phyloP scores from a whole-genome alignment of 2,113 vertebrate genomes.

The Sus scrofa region DNA sequence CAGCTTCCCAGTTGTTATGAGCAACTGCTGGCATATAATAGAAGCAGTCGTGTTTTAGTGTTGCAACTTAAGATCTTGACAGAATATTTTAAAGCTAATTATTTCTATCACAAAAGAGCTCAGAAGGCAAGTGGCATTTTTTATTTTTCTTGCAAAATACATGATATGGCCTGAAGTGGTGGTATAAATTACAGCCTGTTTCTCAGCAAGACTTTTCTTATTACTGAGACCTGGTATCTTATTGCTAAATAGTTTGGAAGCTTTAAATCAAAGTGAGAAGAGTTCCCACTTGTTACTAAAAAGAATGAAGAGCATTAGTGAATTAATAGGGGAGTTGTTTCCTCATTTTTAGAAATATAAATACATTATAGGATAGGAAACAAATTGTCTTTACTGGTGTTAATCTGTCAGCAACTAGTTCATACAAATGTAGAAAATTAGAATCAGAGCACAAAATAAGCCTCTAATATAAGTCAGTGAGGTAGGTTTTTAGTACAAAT shows the following conservation, averaged over 20 bases:
- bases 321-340: background rate
- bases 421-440: background rate
- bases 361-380: background rate
- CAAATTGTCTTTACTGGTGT: background rate
- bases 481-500: background rate
- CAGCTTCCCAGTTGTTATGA: constrained; percentile 74
- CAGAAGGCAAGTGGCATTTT: constrained; percentile 77
- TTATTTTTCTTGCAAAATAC: constrained; percentile 76
- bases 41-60: constrained; percentile 68
- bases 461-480: background rate
- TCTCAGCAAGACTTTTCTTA: background rate
- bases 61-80: constrained; percentile 71
- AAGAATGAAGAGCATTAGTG: background rate
- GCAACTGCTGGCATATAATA: constrained; percentile 73
- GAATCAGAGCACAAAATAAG: background rate
- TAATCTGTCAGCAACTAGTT: background rate
- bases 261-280: background rate
- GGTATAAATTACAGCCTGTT: constrained; percentile 43
- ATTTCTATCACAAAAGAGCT: constrained; percentile 78
- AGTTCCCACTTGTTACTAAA: background rate
- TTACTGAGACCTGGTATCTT: background rate
- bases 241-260: constrained; percentile 21
- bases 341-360: constrained; percentile 1
- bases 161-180: background rate
- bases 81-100: constrained; percentile 86